phyloP scores from a whole-genome alignment of 2,888 invertebrate species.

The Malacosoma neustria region DNA sequence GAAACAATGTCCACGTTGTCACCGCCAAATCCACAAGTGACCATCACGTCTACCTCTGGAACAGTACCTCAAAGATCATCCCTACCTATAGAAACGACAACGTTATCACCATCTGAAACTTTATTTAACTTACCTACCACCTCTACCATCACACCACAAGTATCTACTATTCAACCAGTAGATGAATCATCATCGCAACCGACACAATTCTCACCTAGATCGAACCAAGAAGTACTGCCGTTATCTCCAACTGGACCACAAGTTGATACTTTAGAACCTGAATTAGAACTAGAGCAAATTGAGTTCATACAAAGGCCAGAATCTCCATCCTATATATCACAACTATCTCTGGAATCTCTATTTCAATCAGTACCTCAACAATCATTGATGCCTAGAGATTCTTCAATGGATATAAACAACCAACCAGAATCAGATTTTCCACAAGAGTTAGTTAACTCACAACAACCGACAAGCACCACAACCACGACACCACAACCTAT shows the following conservation, averaged over 20 bases:
- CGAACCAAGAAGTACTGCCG: not conserved
- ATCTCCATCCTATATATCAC: not conserved
- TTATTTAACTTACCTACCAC: not conserved
- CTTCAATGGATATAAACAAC: not conserved
- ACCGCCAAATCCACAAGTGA: slow-evolving; percentile 12
- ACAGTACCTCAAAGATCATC: slow-evolving; percentile 8
- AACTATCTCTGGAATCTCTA: not conserved
- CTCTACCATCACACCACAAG: not conserved
- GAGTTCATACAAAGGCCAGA: not conserved
- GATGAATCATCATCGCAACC: slow-evolving; percentile 4
- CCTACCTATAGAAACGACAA: slow-evolving; percentile 7
- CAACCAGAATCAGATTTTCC: not conserved
- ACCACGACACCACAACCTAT: slow-evolving; percentile 1
- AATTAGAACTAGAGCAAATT: not conserved
- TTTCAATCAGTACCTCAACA: not conserved
- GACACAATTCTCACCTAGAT: slow-evolving; percentile 4
- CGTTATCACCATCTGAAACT: slow-evolving; percentile 1
- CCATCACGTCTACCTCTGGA: slow-evolving; percentile 5
- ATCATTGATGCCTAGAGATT: not conserved
- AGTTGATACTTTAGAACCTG: not conserved
- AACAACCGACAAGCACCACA: no score
- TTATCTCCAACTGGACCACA: not conserved
- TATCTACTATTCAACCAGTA: slow-evolving; percentile 3
- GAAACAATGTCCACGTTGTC: slow-evolving; percentile 17
- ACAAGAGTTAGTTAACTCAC: not conserved